These are phyloP conservation scores for Craseonycteris thonglongyai DNA, from an alignment of 2,113 vertebrate species.

Conservation along the genomic window DNA sequence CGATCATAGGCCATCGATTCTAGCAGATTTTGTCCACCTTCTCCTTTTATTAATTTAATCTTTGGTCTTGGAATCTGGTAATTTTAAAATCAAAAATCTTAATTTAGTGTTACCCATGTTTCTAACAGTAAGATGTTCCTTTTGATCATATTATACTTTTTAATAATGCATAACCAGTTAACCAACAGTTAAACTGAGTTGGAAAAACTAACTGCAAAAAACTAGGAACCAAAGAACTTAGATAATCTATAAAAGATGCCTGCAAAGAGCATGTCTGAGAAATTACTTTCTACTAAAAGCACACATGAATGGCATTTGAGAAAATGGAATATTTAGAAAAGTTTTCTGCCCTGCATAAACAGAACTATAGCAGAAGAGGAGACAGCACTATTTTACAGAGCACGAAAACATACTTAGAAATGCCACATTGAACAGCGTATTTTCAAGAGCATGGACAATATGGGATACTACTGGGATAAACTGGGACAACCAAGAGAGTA, in stretches of 20 bases:
- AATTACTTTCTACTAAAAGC: neutral
- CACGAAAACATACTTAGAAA: neutral
- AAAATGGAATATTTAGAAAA: neutral
- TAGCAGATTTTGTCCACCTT: conserved; percentile 80
- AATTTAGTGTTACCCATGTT: conserved; percentile 31
- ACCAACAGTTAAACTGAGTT: neutral
- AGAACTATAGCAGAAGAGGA: neutral
- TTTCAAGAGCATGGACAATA: neutral
- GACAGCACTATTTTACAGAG: neutral
- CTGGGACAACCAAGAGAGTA: neutral
- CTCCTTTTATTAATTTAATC: conserved; percentile 87
- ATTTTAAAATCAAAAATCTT: conserved; percentile 58
- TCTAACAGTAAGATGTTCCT: neutral
- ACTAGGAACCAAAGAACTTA: neutral
- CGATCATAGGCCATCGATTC: conserved; percentile 91
- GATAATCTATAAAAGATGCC: neutral
- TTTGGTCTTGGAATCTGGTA: conserved; percentile 91
- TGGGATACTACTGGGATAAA: neutral
- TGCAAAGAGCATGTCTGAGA: neutral
- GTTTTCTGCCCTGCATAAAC: neutral
- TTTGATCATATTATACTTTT: neutral
- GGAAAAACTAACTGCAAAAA: neutral
- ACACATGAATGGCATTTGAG: neutral
- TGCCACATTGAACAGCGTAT: neutral
- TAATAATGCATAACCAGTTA: neutral